Percentiles rank a stretch among this genome's conserved stretches.
Conservation (phyloP, 2,113 vertebrate genomes). For the Pagrus major region DNA sequence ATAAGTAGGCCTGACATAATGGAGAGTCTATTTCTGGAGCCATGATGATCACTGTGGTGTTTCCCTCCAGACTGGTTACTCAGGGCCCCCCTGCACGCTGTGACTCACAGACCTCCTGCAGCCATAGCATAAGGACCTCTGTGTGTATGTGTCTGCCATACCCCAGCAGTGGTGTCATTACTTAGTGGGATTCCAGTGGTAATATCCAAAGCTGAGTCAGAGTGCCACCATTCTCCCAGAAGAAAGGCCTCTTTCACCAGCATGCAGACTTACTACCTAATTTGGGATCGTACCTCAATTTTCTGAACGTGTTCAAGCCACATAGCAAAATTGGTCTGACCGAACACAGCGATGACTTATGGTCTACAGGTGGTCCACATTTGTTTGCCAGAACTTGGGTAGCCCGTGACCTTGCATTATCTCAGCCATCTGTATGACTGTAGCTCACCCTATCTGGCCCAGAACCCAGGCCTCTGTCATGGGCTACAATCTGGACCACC, state of each 20-base stretch:
- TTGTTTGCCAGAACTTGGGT: too few species aligned
- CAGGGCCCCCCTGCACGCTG: slow-evolving; percentile 46
- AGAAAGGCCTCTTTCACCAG: slow-evolving; percentile 35
- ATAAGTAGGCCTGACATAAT: slow-evolving; percentile 66
- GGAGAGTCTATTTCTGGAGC: slow-evolving; percentile 74
- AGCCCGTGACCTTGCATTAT: too few species aligned
- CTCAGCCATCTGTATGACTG: too few species aligned
- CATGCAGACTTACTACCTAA: neutral
- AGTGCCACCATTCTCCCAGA: slow-evolving; percentile 36
- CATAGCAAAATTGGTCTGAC: too few species aligned
- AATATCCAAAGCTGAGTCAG: slow-evolving; percentile 58
- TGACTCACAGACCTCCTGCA: slow-evolving; percentile 66
- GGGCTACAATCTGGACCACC: too few species aligned
- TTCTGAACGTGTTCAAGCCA: neutral
- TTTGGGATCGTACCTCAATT: neutral
- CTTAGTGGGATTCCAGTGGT: slow-evolving; percentile 50
- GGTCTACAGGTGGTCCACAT: too few species aligned
- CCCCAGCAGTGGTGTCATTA: slow-evolving; percentile 53
- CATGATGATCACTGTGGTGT: slow-evolving; percentile 62
- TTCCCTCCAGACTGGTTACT: slow-evolving; percentile 61
- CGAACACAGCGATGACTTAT: too few species aligned
- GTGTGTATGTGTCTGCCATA: slow-evolving; percentile 54
- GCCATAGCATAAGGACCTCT: slow-evolving; percentile 41
- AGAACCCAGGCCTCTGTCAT: too few species aligned
- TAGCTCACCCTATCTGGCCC: too few species aligned